Conservation (phyloP, 2,888 invertebrate genomes). For the Drosophila picticornis region DNA sequence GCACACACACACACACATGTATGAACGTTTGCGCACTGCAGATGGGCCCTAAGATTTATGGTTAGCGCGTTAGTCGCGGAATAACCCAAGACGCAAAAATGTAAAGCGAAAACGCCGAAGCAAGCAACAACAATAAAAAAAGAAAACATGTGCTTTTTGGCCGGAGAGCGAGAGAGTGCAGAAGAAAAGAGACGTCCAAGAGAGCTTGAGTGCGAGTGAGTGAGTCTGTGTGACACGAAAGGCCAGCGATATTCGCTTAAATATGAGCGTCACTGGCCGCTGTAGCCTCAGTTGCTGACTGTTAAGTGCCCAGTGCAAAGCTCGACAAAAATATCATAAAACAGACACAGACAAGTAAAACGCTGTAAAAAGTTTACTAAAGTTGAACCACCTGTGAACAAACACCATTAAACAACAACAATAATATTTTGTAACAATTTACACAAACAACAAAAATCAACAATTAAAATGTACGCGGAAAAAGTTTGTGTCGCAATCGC, state of each 20-base stretch:
- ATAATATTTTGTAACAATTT: conserved; percentile 1
- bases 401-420: conserved; percentile 10
- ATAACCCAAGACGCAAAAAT: conserved; percentile 68
- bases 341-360: background rate
- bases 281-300: conserved; percentile 72
- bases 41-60: conserved; percentile 64
- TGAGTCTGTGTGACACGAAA: conserved; percentile 6
- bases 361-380: conserved; percentile 9
- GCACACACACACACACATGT: conserved; percentile 3
- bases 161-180: conserved; percentile 12
- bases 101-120: conserved; percentile 48
- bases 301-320: conserved; percentile 61
- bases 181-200: conserved; percentile 2
- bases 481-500: conserved; percentile 73
- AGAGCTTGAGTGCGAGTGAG: conserved; percentile 8
- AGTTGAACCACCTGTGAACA: conserved; percentile 29
- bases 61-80: conserved; percentile 54
- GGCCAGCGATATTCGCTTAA: conserved; percentile 52
- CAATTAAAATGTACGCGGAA: conserved; percentile 72
- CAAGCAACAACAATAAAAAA: conserved; percentile 52
- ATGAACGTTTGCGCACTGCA: conserved; percentile 18
- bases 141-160: conserved; percentile 69
- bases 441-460: conserved; percentile 9
- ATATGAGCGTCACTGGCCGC: conserved; percentile 67
- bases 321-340: conserved; percentile 17